Conservation (phyloP, 2,113 vertebrate genomes). For the Tor tambroides region DNA sequence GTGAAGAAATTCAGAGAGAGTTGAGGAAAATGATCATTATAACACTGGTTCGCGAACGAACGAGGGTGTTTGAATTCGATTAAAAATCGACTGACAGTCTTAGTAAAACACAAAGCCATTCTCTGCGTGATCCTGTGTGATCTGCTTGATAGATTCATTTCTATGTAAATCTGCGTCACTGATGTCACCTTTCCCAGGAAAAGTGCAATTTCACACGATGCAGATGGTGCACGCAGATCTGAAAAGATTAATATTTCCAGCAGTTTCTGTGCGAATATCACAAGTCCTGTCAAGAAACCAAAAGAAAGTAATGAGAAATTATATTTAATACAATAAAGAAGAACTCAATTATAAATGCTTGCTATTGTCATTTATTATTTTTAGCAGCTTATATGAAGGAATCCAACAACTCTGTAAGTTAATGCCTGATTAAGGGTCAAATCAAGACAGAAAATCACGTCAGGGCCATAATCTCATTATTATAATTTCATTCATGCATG, state of each 20-base stretch:
- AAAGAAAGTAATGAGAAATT: background rate
- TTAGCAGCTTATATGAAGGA: background rate
- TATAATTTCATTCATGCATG: background rate
- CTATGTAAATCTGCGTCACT: constrained; percentile 5
- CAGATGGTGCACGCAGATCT: background rate
- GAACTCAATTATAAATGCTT: background rate
- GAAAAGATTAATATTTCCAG: background rate
- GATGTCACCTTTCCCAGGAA: constrained; percentile 5
- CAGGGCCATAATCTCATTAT: background rate
- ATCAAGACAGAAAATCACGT: background rate
- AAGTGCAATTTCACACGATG: background rate
- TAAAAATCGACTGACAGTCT: background rate
- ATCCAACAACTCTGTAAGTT: background rate
- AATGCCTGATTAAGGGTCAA: background rate
- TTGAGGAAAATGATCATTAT: background rate
- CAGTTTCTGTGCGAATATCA: background rate
- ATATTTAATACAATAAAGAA: background rate
- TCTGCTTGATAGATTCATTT: background rate
- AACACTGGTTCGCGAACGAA: background rate
- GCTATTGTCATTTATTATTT: background rate
- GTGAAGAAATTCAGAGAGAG: background rate
- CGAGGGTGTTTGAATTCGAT: too few relatives aligned
- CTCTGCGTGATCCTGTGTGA: background rate
- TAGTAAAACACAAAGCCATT: background rate
- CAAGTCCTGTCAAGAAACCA: background rate